Evolutionary conservation across 2,888 invertebrate genomes (phyloP), one percentile per base, ranked within the genome.

Genomic region (Drosophila merina): DNA sequence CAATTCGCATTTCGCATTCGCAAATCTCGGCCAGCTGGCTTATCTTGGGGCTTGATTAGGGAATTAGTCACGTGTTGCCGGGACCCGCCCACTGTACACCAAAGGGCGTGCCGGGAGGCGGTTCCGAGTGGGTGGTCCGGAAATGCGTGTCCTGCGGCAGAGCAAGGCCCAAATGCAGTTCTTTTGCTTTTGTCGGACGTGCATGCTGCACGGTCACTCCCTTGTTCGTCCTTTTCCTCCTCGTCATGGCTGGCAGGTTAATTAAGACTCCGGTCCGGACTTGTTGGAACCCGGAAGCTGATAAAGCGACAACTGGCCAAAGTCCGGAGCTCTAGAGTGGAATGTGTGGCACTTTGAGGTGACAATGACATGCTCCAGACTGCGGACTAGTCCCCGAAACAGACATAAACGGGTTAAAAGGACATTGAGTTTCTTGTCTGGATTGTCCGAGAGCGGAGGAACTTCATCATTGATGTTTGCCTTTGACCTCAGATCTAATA

Each of bases 11-110:
- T n/a, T n/a, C 1, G 14, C 8, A 14, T n/a, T n/a, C 1, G 14
- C 8, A 14, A 57, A 40, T 47, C 31, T 42, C 40, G 49, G 48
- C 49, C 63, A 62, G 62, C 25, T 40, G 60, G 47, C 30, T 48
- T 60, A 48, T 60, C 60, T 30, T 40, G 62, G 33, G 28, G 31
- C 50, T 63, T 63, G 64, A 64, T 63, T 63, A 63, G 44, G 64
- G 51, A 50, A 63, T 64, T 63, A 63, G 63, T 50, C 60, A 48
- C 47, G 30, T 14, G 26, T 28, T 10, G 8, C 12, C 8, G 58
- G 33, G 14, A n/a, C 55, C n/a, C n/a, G 20, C 14, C 14, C 30
- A 3, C 20, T 20, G 7, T 9, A 14, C 10, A 20, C 30, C 1
- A 2, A 14, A n/a, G 31, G 36, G 1, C 25, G 20, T 20, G 20